Evolutionary conservation across 2,113 vertebrate species (phyloP), one percentile per base, ranked within the genome.

Genomic region (Phoenicopterus ruber): DNA sequence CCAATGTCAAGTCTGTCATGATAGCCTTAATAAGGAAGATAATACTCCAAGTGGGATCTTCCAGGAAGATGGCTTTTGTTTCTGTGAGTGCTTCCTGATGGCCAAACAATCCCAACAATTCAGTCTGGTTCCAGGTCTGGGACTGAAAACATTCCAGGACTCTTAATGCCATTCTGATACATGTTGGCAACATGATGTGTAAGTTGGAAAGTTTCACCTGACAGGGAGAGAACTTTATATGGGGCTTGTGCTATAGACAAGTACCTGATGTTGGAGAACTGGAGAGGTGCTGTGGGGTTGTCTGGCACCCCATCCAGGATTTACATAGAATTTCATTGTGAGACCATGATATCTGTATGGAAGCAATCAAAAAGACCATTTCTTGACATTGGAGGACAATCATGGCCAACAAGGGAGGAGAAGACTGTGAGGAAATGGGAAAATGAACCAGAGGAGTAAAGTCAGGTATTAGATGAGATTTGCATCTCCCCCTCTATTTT

Each of bases 291-390:
- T 59, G 10, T 11, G 29, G 54, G 4, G 3, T 4, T 88, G 11
- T 46, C 55, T 70, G 54, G 18, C 19, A 72, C 4, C 7, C 11
- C 2, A 0, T 36, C 36, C 4, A 57, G n/a, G 4, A 31, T 4
- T 44, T 59, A 17, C 18, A 47, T 10, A 38, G 40, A 42, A 63
- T 62, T 86, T 44, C 9, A 19, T 28, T 65, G 17, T 16, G 55
- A 80, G 47, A 63, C 17, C 17, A 67, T 20, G 8, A 4, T 14
- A 71, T 13, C 11, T 49, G 3, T 6, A 32, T 32, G 32, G 28
- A 7, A 67, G 7, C 17, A 82, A 25, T 25, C n/a, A 34, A 18
- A 77, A 29, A 88, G 42, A 59, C 8, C 1, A 34, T 65, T 80
- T 77, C 17, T 19, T 69, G 40, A 42, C 9, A 17, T 7, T 50